A percentile compares a stretch with the other conserved stretches of the same genome.
Conservation (phyloP, 2,797 vertebrate genomes). For the Typhlichthys eigenmanni region DNA sequence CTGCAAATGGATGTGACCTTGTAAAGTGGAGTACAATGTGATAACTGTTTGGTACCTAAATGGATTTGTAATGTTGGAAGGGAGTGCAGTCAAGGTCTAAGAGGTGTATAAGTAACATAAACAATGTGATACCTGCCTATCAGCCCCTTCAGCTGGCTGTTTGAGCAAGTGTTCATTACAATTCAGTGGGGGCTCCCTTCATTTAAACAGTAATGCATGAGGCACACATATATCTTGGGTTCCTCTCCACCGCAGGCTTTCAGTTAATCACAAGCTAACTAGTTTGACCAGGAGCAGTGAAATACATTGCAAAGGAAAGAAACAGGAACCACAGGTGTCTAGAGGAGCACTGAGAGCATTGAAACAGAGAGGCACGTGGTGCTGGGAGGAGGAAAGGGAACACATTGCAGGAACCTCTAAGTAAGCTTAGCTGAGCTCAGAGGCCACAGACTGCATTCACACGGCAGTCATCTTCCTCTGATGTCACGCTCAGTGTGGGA, state of each 20-base stretch:
- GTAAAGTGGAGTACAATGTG: slow-evolving; percentile 36
- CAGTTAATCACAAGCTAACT: slow-evolving; percentile 34
- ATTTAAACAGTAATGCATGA: slow-evolving; percentile 22
- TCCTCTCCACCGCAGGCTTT: not conserved
- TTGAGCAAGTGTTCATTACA: slow-evolving; percentile 47
- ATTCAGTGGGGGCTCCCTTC: slow-evolving; percentile 28
- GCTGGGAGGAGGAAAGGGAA: slow-evolving; percentile 42
- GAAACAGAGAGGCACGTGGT: slow-evolving; percentile 38
- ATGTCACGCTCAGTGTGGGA: too few relatives aligned
- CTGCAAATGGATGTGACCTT: slow-evolving; percentile 38
- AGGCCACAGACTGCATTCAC: slow-evolving; percentile 27
- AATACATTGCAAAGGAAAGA: not conserved
- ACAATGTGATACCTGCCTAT: slow-evolving; percentile 12
- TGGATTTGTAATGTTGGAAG: slow-evolving; percentile 22
- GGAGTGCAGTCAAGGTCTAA: slow-evolving; percentile 43
- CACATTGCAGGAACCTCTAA: slow-evolving; percentile 35
- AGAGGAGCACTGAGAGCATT: slow-evolving; percentile 29
- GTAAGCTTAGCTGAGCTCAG: slow-evolving; percentile 51
- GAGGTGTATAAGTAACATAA: slow-evolving; percentile 43
- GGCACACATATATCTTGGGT: slow-evolving; percentile 22
- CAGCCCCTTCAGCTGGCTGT: slow-evolving; percentile 40
- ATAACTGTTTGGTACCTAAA: slow-evolving; percentile 24
- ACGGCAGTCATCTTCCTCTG: too few relatives aligned
- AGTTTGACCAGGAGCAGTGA: slow-evolving; percentile 40
- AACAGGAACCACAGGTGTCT: slow-evolving; percentile 17